These are phyloP conservation scores for Hydrotaea diabolus DNA, from an alignment of 2,888 invertebrate genomes.

Conservation along the genomic window DNA sequence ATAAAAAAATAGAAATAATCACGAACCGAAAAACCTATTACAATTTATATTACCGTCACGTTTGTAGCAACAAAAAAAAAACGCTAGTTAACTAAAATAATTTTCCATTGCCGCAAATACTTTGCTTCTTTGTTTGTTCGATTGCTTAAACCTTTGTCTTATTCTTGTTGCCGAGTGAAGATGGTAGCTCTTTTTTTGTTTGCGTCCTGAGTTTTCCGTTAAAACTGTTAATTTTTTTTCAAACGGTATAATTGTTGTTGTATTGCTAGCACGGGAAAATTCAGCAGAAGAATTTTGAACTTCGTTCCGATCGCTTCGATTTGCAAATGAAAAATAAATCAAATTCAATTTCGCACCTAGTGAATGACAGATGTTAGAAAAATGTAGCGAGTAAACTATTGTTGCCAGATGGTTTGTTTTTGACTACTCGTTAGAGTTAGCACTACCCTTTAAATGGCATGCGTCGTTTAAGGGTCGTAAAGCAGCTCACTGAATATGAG, in stretches of 20 bases:
- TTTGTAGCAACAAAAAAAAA: not conserved
- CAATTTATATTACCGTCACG: conserved; percentile 28
- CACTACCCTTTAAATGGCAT: no score
- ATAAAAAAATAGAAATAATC: not conserved
- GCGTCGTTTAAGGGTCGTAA: not conserved
- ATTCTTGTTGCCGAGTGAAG: not conserved
- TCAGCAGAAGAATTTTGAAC: not conserved
- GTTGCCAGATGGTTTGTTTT: not conserved
- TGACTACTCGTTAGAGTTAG: no score
- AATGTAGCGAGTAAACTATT: not conserved
- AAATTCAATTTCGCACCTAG: conserved; percentile 38
- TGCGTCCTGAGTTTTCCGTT: conserved; percentile 29
- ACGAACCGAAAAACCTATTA: not conserved
- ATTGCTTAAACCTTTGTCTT: not conserved
- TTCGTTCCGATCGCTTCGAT: conserved; percentile 16
- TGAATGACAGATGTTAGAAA: not conserved
- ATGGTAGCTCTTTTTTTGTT: not conserved
- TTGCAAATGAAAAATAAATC: conserved; percentile 48
- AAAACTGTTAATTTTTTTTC: conserved; percentile 53
- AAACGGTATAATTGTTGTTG: conserved; percentile 46
- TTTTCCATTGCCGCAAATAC: not conserved
- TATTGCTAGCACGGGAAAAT: not conserved
- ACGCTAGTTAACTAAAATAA: no score
- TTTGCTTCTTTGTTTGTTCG: not conserved
- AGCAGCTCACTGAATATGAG: no score